Percentiles rank a stretch among this genome's conserved stretches.
Conservation (phyloP, 2,888 invertebrate species). For the Agrochola lychnidis region DNA sequence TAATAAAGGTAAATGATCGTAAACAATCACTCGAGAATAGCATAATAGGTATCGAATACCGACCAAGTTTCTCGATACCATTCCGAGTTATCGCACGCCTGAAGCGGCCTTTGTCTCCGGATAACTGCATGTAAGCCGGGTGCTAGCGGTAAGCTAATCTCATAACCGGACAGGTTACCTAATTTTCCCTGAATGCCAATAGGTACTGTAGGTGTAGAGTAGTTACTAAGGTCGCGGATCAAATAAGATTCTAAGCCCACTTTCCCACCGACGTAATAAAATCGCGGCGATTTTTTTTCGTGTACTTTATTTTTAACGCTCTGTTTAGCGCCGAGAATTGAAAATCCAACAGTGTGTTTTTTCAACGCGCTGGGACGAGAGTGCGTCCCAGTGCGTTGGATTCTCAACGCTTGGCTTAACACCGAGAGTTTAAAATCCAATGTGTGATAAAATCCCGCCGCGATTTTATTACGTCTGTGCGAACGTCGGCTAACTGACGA, state of each 20-base stretch:
- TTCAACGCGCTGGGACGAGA: no score
- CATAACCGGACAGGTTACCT: constrained; percentile 7
- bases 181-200: neutral
- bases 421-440: no score
- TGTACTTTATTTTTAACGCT: no score
- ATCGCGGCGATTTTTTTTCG: no score
- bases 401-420: no score
- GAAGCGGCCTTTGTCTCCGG: constrained; percentile 5
- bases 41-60: neutral
- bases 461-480: no score
- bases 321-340: no score
- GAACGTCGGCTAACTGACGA: no score
- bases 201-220: neutral
- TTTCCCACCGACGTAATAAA: no score
- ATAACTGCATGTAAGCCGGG: neutral
- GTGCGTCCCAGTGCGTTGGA: no score
- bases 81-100: neutral
- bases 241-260: neutral
- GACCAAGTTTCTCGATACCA: neutral
- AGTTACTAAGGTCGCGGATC: neutral
- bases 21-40: neutral
- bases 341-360: no score
- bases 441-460: no score
- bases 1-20: constrained; percentile 2
- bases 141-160: neutral